phyloP scores from a whole-genome alignment of 2,888 invertebrate genomes.

The Drosophila longiperda region DNA sequence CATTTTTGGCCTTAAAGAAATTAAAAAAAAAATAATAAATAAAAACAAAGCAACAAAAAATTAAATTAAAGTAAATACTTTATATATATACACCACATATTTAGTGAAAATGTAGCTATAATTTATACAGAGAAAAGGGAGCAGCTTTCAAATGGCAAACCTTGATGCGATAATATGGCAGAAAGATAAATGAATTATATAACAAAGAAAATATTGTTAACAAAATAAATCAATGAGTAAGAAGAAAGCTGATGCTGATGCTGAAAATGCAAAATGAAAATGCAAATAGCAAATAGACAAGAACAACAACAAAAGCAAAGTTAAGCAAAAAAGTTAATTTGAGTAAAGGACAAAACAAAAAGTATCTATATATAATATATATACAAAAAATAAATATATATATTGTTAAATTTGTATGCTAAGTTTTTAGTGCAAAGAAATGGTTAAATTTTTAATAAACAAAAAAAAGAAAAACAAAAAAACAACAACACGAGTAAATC shows the following conservation, averaged over 20 bases:
- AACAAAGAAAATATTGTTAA: conserved; percentile 30
- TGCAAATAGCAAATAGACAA: conserved; percentile 29
- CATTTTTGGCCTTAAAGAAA: conserved; percentile 82
- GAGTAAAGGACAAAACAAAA: conserved; percentile 32
- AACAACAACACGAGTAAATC: conserved; percentile 52
- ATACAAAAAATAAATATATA: conserved; percentile 61
- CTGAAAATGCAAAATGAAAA: conserved; percentile 7
- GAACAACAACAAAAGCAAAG: conserved; percentile 18
- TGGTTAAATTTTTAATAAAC: conserved; percentile 73
- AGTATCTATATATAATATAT: conserved; percentile 66
- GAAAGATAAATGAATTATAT: not conserved
- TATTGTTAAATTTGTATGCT: conserved; percentile 79
- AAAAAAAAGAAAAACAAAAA: conserved; percentile 35
- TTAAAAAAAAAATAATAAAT: not conserved
- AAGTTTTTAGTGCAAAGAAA: conserved; percentile 80
- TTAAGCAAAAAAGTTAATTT: conserved; percentile 38
- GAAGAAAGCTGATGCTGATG: conserved; percentile 17
- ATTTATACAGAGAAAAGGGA: conserved; percentile 76
- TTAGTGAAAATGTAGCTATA: conserved; percentile 64
- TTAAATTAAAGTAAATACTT: conserved; percentile 53
- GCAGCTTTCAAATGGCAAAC: conserved; percentile 66
- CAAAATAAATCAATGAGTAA: conserved; percentile 23
- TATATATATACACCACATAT: conserved; percentile 54
- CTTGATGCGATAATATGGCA: conserved; percentile 45
- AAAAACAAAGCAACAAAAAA: conserved; percentile 35